Evolutionary conservation across 2,113 vertebrate genomes (phyloP), one percentile per base, ranked within the genome.

Genomic region (Xyliphius kryptos): DNA sequence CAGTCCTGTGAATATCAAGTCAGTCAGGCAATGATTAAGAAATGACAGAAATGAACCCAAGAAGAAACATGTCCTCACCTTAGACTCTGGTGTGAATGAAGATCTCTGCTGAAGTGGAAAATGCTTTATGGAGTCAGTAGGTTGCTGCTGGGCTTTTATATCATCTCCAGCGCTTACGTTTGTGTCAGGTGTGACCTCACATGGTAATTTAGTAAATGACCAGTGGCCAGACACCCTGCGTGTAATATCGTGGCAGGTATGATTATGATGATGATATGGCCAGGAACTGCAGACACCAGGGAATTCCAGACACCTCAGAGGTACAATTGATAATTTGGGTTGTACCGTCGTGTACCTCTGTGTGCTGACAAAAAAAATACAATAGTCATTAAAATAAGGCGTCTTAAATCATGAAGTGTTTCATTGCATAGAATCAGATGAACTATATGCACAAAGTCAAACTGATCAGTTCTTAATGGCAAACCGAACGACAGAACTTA

Each of bases 151-250:
- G 12, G 54, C 54, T 63, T 69, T 63, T 69, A 69, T 69, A 58
- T 20, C 7, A 21, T 52, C 46, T 17, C 5, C 2, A 11, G 9
- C 65, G 59, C 36, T 20, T 41, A 52, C 22, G 8, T 41, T 52
- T 15, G 22, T 38, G 46, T 58, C 20, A 16, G 56, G 56, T 9
- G 58, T 69, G 52, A 57, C 16, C 67, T 57, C 51, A 56, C 46
- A 47, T 46, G 46, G 20, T 67, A 57, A 64, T 87, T 88, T 84
- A 80, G 77, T 79, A 85, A 88, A 88, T 85, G 76, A 86, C 80
- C 79, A 70, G 76, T 85, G 80, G 84, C 77, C 75, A 81, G 70
- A 78, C 47, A 10, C 26, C 26, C 36, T 38, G 40, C 43, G 63
- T 63, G 46, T 20, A 41, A 41, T 41, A 41, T 41, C 10, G 40